These are phyloP conservation scores for Eupithecia exiguata DNA, from an alignment of 2,888 invertebrate genomes.

Conservation along the genomic window DNA sequence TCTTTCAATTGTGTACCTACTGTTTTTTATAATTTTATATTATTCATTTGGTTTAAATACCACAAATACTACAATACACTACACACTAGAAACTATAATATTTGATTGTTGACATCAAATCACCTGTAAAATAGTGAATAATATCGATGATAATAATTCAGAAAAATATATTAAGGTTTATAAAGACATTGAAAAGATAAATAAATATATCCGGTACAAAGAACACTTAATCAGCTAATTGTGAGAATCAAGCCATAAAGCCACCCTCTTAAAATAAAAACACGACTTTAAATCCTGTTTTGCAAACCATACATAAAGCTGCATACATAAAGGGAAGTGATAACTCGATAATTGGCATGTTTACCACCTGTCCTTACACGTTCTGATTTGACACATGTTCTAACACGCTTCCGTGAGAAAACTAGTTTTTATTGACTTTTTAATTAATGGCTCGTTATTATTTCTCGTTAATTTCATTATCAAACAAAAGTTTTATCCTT, in stretches of 20 bases:
- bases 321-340: conserved; percentile 63
- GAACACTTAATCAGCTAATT: not conserved
- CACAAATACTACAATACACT: too few species aligned
- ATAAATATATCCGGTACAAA: too few species aligned
- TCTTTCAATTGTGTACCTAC: too few species aligned
- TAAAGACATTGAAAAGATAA: not conserved
- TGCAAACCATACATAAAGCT: conserved; percentile 31
- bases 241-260: not conserved
- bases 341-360: conserved; percentile 75
- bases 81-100: not conserved
- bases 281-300: not conserved
- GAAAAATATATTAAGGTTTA: too few species aligned
- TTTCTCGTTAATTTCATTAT: not conserved
- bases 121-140: too few species aligned
- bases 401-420: conserved; percentile 43
- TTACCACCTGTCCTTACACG: conserved; percentile 69
- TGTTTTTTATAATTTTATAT: too few species aligned
- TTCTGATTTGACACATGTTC: conserved; percentile 41
- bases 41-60: too few species aligned
- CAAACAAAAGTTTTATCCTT: not conserved
- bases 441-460: conserved; percentile 20
- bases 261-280: not conserved
- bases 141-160: too few species aligned
- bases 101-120: too few species aligned
- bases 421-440: conserved; percentile 38